These are phyloP conservation scores for Lepidocyrtinus sp. DNA, from an alignment of 2,888 invertebrate species.

Conservation along the genomic window DNA sequence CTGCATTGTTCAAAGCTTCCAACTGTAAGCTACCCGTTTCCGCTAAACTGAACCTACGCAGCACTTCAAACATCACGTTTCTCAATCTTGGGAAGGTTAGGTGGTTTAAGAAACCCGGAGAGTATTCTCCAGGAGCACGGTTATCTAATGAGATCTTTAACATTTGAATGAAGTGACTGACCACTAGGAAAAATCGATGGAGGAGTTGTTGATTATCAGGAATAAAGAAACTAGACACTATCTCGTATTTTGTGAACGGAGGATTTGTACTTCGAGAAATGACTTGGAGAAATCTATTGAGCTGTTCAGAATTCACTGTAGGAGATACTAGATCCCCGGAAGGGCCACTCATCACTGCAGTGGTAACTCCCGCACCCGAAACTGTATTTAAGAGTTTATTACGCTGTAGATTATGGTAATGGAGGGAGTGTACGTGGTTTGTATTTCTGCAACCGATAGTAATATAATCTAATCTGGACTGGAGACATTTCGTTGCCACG, in stretches of 20 bases:
- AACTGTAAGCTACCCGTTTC: slow-evolving; percentile 10
- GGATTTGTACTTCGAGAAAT: slow-evolving; percentile 49
- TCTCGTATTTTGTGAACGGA: slow-evolving; percentile 55
- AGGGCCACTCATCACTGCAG: background rate
- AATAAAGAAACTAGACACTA: slow-evolving; percentile 54
- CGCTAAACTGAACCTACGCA: slow-evolving; percentile 30
- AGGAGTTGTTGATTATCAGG: slow-evolving; percentile 46
- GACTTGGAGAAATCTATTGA: slow-evolving; percentile 48
- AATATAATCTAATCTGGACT: slow-evolving; percentile 42
- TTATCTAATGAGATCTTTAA: slow-evolving; percentile 56
- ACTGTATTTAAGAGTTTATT: no score
- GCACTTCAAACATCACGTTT: slow-evolving; percentile 39
- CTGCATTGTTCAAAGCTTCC: slow-evolving; percentile 9
- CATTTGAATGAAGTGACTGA: slow-evolving; percentile 44
- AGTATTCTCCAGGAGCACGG: slow-evolving; percentile 31
- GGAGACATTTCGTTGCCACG: slow-evolving; percentile 55
- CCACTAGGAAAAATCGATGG: slow-evolving; percentile 38
- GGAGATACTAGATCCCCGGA: slow-evolving; percentile 28
- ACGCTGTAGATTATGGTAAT: slow-evolving; percentile 24
- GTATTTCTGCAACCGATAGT: slow-evolving; percentile 46
- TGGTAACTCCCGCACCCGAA: background rate
- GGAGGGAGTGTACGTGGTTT: slow-evolving; percentile 35
- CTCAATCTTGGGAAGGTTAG: slow-evolving; percentile 38
- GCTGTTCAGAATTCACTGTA: slow-evolving; percentile 40
- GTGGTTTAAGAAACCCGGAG: slow-evolving; percentile 24